Conservation (phyloP, 23 tunicate species). For the Trididemnum clinides region DNA sequence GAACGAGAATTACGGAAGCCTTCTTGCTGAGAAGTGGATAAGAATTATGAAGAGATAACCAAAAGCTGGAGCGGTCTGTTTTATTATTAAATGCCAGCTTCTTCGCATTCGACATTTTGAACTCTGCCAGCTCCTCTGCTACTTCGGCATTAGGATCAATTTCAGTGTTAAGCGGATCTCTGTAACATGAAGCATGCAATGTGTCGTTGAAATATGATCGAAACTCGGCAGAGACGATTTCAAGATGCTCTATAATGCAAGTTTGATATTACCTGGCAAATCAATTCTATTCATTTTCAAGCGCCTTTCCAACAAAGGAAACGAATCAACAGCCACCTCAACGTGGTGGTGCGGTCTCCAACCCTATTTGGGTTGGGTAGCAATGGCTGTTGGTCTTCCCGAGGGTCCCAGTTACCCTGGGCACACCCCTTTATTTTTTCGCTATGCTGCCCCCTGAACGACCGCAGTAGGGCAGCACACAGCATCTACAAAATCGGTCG, state of each 20-base stretch:
- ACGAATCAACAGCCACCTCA: no score
- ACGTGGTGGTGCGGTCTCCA: no score
- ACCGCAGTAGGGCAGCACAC: no score
- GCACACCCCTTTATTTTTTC: no score
- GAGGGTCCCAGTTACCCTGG: no score
- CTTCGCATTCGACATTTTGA: conserved; percentile 40
- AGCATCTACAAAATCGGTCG: no score
- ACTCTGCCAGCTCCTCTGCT: conserved; percentile 50
- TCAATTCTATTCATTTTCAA: conserved; percentile 8
- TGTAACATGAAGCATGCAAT: conserved; percentile 30
- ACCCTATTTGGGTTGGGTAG: no score
- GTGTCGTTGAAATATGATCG: conserved; percentile 42
- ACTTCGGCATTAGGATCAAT: conserved; percentile 40
- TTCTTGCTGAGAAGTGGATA: conserved; percentile 42
- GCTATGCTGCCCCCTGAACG: no score
- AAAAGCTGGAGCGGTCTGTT: conserved; percentile 18
- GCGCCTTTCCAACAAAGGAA: conserved; percentile 1
- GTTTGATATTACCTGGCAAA: conserved; percentile 29
- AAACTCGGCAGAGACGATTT: conserved; percentile 39
- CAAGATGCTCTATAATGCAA: conserved; percentile 32
- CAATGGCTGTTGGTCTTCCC: no score
- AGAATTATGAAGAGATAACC: conserved; percentile 38
- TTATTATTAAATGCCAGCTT: conserved; percentile 36
- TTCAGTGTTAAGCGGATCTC: conserved; percentile 39
- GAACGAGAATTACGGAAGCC: conserved; percentile 20